A percentile compares a stretch with the other conserved stretches of the same genome.
These are phyloP conservation scores for Pygmarrhopalites habei DNA, from an alignment of 1,140 invertebrate genomes.

Conservation along the genomic window DNA sequence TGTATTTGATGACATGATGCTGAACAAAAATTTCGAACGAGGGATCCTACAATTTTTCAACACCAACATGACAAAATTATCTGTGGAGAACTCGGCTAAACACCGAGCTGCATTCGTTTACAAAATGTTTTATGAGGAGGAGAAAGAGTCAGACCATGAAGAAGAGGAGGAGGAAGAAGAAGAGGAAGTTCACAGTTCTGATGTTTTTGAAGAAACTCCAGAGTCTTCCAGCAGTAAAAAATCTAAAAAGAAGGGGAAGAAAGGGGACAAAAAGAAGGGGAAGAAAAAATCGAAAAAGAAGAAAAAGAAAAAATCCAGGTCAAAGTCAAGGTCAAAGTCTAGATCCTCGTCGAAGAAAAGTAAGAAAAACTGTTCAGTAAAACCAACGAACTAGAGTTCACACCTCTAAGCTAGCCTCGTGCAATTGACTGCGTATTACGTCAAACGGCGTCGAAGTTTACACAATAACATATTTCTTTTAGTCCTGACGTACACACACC, in stretches of 20 bases:
- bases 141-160: constrained; percentile 1
- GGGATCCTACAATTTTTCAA: constrained; percentile 44
- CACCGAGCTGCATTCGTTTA: constrained; percentile 49
- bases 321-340: too few relatives aligned
- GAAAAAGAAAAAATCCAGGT: too few relatives aligned
- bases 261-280: constrained; percentile 39
- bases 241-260: constrained; percentile 26
- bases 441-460: too few relatives aligned
- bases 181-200: constrained; percentile 8
- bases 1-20: constrained; percentile 47
- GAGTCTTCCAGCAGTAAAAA: constrained; percentile 25
- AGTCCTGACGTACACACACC: too few relatives aligned
- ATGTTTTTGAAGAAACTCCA: constrained; percentile 35
- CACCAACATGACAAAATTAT: constrained; percentile 44
- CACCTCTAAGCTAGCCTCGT: too few relatives aligned
- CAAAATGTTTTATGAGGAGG: constrained; percentile 45
- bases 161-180: constrained; percentile 25
- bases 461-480: too few relatives aligned
- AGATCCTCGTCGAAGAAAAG: too few relatives aligned
- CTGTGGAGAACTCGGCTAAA: constrained; percentile 39
- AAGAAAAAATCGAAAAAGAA: too few relatives aligned
- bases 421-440: too few relatives aligned
- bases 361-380: too few relatives aligned
- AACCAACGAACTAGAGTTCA: too few relatives aligned
- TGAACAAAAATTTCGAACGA: constrained; percentile 43